These are phyloP conservation scores for Anolis apletophallus DNA, from an alignment of 2,797 vertebrate genomes.

Conservation along the genomic window DNA sequence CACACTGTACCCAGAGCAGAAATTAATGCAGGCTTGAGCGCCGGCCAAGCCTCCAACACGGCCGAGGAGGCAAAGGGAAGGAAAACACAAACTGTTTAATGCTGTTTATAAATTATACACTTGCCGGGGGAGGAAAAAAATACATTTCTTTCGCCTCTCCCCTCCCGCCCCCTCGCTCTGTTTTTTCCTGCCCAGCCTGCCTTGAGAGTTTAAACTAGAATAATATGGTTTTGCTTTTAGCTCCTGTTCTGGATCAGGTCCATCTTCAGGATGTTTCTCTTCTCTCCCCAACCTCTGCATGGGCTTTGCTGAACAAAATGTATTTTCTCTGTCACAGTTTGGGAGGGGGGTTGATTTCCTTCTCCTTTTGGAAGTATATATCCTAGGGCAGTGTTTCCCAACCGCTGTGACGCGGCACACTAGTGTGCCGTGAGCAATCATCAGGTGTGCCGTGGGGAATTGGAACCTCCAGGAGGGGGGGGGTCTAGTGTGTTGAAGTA, in stretches of 20 bases:
- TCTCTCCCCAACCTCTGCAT: conserved; percentile 58
- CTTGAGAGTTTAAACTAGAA: conserved; percentile 81
- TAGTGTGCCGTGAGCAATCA: too few relatives aligned
- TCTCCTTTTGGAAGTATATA: background rate
- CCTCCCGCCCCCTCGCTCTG: background rate
- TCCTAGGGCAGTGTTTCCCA: too few relatives aligned
- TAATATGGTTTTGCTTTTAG: conserved; percentile 83
- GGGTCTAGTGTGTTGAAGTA: too few relatives aligned
- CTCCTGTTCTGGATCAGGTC: conserved; percentile 86
- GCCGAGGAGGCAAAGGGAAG: conserved; percentile 73
- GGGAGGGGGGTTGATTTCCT: background rate
- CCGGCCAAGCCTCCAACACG: conserved; percentile 92
- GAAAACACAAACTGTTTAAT: conserved; percentile 86
- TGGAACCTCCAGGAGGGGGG: too few relatives aligned
- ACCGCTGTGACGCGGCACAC: too few relatives aligned
- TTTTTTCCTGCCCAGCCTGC: conserved; percentile 74
- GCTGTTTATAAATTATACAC: conserved; percentile 89
- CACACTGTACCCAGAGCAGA: conserved; percentile 99
- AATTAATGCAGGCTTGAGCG: conserved; percentile 98
- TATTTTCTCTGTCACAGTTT: conserved; percentile 39
- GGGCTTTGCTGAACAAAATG: conserved; percentile 75
- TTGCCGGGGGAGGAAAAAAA: conserved; percentile 85
- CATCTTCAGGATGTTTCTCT: conserved; percentile 68
- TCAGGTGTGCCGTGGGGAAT: too few relatives aligned
- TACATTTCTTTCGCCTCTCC: conserved; percentile 71